A percentile compares a stretch with the other conserved stretches of the same genome.
phyloP scores from a whole-genome alignment of 2,113 vertebrate genomes.

The Tricholaema leucomelas region DNA sequence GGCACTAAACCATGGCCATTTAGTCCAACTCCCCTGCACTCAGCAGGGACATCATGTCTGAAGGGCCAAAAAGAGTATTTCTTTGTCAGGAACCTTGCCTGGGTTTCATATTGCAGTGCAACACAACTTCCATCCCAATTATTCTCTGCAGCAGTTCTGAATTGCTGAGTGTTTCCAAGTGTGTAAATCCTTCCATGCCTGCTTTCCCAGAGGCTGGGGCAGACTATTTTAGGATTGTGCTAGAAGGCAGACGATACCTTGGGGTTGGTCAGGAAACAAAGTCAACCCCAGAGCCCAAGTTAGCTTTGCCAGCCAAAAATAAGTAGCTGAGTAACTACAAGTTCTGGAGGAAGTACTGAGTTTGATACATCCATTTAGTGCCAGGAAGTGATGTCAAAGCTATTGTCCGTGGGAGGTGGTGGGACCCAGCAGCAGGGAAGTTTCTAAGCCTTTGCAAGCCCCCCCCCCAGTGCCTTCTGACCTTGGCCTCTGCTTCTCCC shows the following conservation, averaged over 20 bases:
- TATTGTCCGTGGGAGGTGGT: slow-evolving; percentile 1
- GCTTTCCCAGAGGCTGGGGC: neutral
- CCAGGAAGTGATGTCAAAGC: slow-evolving; percentile 43
- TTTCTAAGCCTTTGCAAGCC: neutral
- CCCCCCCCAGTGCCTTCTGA: neutral
- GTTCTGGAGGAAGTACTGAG: slow-evolving; percentile 24
- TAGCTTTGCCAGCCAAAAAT: slow-evolving; percentile 31
- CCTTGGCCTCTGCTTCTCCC: neutral
- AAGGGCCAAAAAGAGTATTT: neutral
- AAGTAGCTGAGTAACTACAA: neutral
- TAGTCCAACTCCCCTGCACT: too few relatives aligned
- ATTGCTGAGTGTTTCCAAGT: neutral
- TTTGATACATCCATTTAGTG: neutral
- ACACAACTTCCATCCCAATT: neutral
- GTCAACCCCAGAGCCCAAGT: slow-evolving; percentile 7
- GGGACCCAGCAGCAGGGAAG: neutral
- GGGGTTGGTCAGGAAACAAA: slow-evolving; percentile 47
- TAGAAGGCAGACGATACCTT: slow-evolving; percentile 32
- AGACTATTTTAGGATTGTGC: slow-evolving; percentile 25
- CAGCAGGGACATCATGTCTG: too few relatives aligned
- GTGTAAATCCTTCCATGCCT: neutral
- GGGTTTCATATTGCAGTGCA: neutral
- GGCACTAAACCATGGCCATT: neutral
- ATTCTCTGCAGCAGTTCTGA: neutral
- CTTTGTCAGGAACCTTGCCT: neutral